phyloP scores from a whole-genome alignment of 2,113 vertebrate species.

The Marcusenius ussheri region DNA sequence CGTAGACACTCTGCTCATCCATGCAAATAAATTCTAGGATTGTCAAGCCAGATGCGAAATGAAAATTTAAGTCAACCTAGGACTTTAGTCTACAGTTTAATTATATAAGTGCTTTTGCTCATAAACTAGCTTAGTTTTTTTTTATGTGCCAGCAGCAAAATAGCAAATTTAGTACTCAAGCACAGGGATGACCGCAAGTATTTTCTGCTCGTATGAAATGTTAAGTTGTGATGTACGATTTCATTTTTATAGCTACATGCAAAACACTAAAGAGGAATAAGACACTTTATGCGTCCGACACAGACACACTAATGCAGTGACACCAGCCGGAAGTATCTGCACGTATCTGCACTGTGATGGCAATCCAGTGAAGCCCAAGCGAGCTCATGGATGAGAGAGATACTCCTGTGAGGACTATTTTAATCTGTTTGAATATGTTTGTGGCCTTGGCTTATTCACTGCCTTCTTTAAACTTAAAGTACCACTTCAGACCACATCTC shows the following conservation, averaged over 20 bases:
- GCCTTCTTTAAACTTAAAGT: background rate
- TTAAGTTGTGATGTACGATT: conserved; percentile 18
- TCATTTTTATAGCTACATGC: conserved; percentile 18
- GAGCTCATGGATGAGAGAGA: background rate
- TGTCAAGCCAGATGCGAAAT: conserved; percentile 58
- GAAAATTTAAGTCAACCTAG: conserved; percentile 53
- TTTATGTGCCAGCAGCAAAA: conserved; percentile 33
- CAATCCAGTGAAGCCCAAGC: background rate
- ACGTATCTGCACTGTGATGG: background rate
- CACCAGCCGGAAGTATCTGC: background rate
- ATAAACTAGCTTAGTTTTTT: conserved; percentile 53
- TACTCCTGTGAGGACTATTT: background rate
- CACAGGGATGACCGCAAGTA: background rate
- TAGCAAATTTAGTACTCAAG: conserved; percentile 7
- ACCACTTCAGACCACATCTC: background rate
- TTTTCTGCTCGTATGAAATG: background rate
- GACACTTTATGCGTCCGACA: background rate
- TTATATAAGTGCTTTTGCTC: conserved; percentile 50
- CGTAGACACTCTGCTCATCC: conserved; percentile 41
- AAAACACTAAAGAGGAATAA: background rate
- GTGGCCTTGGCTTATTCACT: background rate
- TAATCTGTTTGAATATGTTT: background rate
- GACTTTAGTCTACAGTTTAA: conserved; percentile 63
- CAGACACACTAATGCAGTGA: background rate
- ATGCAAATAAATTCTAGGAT: conserved; percentile 62